Conservation (phyloP, 1,140 invertebrate genomes). For the Coptotermes formosanus region DNA sequence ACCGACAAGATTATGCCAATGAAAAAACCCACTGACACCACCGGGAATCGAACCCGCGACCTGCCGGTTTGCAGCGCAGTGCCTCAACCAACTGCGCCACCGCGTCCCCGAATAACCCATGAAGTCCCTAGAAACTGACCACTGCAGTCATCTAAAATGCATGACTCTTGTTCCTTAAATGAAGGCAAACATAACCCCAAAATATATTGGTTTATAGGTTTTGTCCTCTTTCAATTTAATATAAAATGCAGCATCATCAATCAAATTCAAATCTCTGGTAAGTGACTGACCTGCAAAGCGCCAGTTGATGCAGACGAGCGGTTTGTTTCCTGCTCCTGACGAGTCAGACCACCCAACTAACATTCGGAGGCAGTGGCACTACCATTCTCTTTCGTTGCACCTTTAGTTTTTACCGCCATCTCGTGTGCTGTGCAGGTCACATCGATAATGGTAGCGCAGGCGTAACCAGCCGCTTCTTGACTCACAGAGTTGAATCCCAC, state of each 20-base stretch:
- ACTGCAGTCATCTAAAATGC: neutral
- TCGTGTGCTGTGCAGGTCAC: neutral
- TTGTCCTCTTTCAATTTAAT: neutral
- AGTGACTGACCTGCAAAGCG: neutral
- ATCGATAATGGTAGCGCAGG: neutral
- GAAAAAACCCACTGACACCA: too few relatives aligned
- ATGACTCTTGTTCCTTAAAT: neutral
- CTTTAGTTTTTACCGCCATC: slow-evolving; percentile 15
- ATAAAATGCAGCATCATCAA: too few relatives aligned
- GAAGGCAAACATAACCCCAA: neutral
- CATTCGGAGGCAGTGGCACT: neutral
- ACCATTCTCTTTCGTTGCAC: neutral
- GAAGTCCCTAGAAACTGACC: neutral
- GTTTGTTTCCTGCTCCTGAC: neutral
- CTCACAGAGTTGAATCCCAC: neutral
- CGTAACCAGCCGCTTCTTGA: neutral
- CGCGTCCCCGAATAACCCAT: neutral
- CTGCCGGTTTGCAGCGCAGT: too few relatives aligned
- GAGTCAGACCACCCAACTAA: slow-evolving; percentile 10
- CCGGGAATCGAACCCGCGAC: too few relatives aligned
- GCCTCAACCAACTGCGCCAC: too few relatives aligned
- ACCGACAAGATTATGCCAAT: too few relatives aligned
- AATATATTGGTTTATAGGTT: neutral
- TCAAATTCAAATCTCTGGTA: neutral
- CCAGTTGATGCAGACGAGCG: neutral